phyloP scores from a whole-genome alignment of 2,888 invertebrate genomes.

The Athalia rosae region DNA sequence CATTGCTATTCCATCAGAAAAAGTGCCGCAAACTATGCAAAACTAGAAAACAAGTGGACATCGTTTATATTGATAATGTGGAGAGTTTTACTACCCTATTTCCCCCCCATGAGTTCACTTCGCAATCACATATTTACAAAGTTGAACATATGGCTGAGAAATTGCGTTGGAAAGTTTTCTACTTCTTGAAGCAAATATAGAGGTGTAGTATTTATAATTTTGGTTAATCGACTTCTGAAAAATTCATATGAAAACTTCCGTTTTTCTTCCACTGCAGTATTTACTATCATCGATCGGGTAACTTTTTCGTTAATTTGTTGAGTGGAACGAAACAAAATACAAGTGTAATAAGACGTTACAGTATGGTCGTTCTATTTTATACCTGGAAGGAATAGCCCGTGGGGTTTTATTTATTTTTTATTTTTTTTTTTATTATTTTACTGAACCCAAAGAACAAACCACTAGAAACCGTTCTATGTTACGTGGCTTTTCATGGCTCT shows the following conservation, averaged over 20 bases:
- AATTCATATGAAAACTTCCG: no score
- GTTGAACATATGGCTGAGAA: background rate
- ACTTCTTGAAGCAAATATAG: no score
- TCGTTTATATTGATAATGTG: slow-evolving; percentile 12
- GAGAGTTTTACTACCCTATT: background rate
- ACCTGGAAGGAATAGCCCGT: background rate
- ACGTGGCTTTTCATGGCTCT: slow-evolving; percentile 58
- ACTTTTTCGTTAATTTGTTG: no score
- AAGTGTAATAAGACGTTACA: background rate
- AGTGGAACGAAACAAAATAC: no score
- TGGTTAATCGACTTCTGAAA: no score
- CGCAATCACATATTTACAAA: background rate
- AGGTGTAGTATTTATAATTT: no score
- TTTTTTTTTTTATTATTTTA: background rate
- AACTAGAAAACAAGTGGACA: slow-evolving; percentile 18
- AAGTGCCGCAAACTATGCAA: slow-evolving; percentile 2
- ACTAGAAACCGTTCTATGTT: background rate
- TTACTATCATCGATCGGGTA: no score
- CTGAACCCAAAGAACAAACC: background rate
- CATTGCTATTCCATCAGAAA: slow-evolving; percentile 6
- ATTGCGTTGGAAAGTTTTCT: no score
- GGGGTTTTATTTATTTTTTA: background rate
- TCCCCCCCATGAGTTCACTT: background rate
- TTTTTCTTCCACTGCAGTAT: no score
- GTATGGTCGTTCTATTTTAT: background rate